Conservation (phyloP, 2,113 vertebrate genomes). For the Passerina amoena region DNA sequence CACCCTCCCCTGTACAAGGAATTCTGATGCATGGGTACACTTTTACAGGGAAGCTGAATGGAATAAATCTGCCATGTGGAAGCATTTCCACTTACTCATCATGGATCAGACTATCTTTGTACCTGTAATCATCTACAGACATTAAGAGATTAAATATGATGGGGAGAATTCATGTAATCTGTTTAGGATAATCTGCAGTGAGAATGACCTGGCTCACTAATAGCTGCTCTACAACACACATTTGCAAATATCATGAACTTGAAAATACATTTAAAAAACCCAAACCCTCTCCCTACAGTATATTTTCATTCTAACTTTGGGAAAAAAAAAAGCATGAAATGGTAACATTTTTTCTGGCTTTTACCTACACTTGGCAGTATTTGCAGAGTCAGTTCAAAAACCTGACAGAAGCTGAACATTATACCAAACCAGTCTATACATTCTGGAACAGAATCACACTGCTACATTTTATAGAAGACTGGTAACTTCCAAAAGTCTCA, state of each 20-base stretch:
- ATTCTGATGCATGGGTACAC: not conserved
- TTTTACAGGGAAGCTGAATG: not conserved
- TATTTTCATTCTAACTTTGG: not conserved
- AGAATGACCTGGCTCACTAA: not conserved
- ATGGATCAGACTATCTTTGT: not conserved
- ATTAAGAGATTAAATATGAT: not conserved
- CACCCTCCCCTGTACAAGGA: not conserved
- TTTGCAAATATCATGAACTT: not conserved
- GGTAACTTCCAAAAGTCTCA: not conserved
- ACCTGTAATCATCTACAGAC: not conserved
- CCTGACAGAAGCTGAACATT: not conserved
- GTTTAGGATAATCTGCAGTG: not conserved
- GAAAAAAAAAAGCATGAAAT: not conserved
- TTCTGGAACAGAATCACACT: slow-evolving; percentile 10
- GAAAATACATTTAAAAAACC: not conserved
- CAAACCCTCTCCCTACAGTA: not conserved
- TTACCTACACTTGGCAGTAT: not conserved
- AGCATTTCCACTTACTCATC: not conserved
- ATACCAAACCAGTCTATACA: not conserved
- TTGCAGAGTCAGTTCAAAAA: not conserved
- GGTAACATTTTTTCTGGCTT: not conserved
- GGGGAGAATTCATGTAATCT: not conserved
- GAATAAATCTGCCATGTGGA: not conserved
- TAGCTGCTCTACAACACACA: not conserved
- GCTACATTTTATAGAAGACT: not conserved